Percentiles rank a stretch among this genome's conserved stretches.
Conservation (phyloP, 2,888 invertebrate species). For the Achlya flavicornis region DNA sequence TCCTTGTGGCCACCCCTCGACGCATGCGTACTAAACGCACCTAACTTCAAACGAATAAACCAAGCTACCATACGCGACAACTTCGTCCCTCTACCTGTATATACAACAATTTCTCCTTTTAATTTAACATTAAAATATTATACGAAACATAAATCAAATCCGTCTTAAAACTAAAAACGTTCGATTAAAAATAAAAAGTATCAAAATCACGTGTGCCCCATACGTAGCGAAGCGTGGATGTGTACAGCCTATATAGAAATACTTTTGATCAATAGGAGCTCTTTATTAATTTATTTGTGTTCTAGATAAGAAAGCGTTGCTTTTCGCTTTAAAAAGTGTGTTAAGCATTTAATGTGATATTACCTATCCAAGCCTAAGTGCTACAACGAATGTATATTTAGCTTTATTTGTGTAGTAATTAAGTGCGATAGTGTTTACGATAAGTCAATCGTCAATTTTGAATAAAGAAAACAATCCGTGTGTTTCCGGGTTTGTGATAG, state of each 20-base stretch:
- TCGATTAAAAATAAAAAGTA: slow-evolving; percentile 26
- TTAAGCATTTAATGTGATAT: slow-evolving; percentile 55
- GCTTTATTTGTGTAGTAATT: slow-evolving; percentile 47
- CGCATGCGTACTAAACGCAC: slow-evolving; percentile 66
- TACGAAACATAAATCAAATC: slow-evolving; percentile 69
- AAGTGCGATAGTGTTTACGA: slow-evolving; percentile 45
- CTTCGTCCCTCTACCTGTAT: slow-evolving; percentile 76
- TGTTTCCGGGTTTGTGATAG: slow-evolving; percentile 45
- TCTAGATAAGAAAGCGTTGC: slow-evolving; percentile 62
- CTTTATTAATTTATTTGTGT: slow-evolving; percentile 80
- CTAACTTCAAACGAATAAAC: slow-evolving; percentile 70
- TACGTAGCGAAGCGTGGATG: slow-evolving; percentile 20
- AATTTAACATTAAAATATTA: slow-evolving; percentile 64
- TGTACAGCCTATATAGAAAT: slow-evolving; percentile 35
- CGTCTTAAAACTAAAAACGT: slow-evolving; percentile 58
- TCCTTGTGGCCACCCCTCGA: slow-evolving; percentile 65
- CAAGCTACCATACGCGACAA: slow-evolving; percentile 72
- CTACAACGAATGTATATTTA: slow-evolving; percentile 59
- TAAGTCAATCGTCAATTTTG: slow-evolving; percentile 42
- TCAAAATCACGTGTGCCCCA: slow-evolving; percentile 12
- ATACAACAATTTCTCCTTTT: slow-evolving; percentile 73
- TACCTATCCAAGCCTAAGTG: slow-evolving; percentile 47
- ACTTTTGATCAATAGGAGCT: slow-evolving; percentile 77
- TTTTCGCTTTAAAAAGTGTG: slow-evolving; percentile 53
- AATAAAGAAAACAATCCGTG: slow-evolving; percentile 18